phyloP scores from a whole-genome alignment of 2,113 vertebrate genomes.

The Sylvietta virens region DNA sequence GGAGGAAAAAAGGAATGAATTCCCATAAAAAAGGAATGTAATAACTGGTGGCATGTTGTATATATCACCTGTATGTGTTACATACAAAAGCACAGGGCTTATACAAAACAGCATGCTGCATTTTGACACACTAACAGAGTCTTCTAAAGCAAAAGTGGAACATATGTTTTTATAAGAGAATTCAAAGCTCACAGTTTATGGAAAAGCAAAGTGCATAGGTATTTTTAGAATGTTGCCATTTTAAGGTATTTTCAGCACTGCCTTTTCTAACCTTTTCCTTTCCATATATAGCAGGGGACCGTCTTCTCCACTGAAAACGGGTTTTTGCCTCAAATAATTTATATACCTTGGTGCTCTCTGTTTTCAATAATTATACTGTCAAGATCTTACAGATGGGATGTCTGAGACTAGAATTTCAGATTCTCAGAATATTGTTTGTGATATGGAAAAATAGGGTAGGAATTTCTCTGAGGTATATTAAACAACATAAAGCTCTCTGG shows the following conservation, averaged over 20 bases:
- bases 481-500: neutral
- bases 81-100: neutral
- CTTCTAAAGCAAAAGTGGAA: neutral
- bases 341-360: neutral
- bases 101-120: neutral
- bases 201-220: neutral
- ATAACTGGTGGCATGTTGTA: neutral
- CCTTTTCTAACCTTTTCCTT: neutral
- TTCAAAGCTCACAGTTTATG: neutral
- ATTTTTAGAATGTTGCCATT: constrained; percentile 13
- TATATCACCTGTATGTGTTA: neutral
- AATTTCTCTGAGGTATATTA: neutral
- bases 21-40: neutral
- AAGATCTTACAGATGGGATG: neutral
- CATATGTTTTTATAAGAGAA: neutral
- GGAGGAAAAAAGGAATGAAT: neutral
- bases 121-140: neutral
- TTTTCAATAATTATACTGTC: neutral
- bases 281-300: neutral
- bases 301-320: neutral
- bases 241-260: neutral
- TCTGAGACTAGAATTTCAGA: neutral
- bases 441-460: neutral
- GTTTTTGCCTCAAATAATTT: neutral
- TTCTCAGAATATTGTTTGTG: neutral